Percentiles rank a stretch among this genome's conserved stretches.
phyloP scores from a whole-genome alignment of 2,797 vertebrate species.

The Poeciliopsis gracilis region DNA sequence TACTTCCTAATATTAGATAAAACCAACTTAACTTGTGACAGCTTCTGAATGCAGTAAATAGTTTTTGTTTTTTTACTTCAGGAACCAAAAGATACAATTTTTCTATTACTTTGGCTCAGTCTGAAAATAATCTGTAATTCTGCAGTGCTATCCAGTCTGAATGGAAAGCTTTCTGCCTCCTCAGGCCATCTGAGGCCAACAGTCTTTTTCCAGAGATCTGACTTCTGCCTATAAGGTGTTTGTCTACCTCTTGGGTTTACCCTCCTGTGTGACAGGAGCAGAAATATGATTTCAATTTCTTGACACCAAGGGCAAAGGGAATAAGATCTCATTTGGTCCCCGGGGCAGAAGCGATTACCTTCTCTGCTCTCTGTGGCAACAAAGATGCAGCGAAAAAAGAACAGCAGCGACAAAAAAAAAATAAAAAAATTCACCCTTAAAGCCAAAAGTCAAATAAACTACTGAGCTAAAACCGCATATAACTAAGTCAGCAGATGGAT shows the following conservation, averaged over 20 bases:
- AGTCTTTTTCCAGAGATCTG: neutral
- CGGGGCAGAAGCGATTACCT: slow-evolving; percentile 19
- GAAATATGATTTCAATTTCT: slow-evolving; percentile 54
- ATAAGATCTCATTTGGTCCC: slow-evolving; percentile 38
- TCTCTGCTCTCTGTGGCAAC: slow-evolving; percentile 10
- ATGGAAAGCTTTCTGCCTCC: neutral
- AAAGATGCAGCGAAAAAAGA: slow-evolving; percentile 8
- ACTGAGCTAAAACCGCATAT: slow-evolving; percentile 8
- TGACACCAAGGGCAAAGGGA: slow-evolving; percentile 15
- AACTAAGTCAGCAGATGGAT: neutral
- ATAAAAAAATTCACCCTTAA: neutral
- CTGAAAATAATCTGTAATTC: neutral
- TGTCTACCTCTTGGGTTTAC: slow-evolving; percentile 22
- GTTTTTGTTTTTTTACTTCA: neutral
- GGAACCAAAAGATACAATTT: neutral
- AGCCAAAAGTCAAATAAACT: neutral
- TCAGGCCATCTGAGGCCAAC: neutral
- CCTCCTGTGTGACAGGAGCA: slow-evolving; percentile 29
- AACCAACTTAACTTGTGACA: neutral
- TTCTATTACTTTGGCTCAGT: neutral
- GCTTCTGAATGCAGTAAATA: neutral
- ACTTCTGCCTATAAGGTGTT: slow-evolving; percentile 24
- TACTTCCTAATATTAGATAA: neutral
- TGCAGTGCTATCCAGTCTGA: neutral
- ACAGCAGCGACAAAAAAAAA: too few relatives aligned